Base-by-base conservation (phyloP, 2,888 invertebrate genomes). In the Mythimna albipuncta region DNA sequence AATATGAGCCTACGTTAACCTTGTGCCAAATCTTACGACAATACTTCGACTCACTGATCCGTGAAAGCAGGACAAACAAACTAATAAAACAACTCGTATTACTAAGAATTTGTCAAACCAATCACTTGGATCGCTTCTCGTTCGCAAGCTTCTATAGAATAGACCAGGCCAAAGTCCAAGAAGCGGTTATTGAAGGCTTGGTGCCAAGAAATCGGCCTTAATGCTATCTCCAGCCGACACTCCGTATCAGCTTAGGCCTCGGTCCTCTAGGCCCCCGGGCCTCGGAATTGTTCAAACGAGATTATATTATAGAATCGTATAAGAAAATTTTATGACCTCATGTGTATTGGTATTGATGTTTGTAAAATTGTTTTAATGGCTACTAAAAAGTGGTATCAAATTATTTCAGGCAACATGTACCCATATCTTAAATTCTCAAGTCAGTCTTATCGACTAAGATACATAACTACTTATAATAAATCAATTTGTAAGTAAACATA, bases 141-240 rank as follows among this genome's bases (percentile, higher is more conserved):
- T 59, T 82, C 64, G 62, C 62, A 59, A 41, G 21, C 74, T 57
- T 71, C n/a, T 69, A 26, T 59, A 85, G 88, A 89, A 88, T 89
- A 89, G 83, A 77, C 59, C 79, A 58, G 76, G 75, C 69, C 26
- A 1, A 64, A 74, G 80, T 74, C 72, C 81, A 77, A 67, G 59
- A 44, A 71, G 72, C 82, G 77, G 88, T 90, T 91, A 91, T 91
- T 89, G 90, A 83, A 82, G 91, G 90, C 88, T 81, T 75, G 72
- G 88, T 94, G 94, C 94, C 94, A 94, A 94, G 92, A 93, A 90
- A 89, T 85, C 89, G 87, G 90, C 91, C 93, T 91, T 90, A 91
- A 88, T 87, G 90, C 89, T 93, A 93, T 93, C 91, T 90, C 81
- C 81, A 83, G 86, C 81, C 87, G 79, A 86, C 89, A 85, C 85